Evolutionary conservation across 2,888 invertebrate species (phyloP), one percentile per base, ranked within the genome.

Genomic region (Euplexia lucipara): DNA sequence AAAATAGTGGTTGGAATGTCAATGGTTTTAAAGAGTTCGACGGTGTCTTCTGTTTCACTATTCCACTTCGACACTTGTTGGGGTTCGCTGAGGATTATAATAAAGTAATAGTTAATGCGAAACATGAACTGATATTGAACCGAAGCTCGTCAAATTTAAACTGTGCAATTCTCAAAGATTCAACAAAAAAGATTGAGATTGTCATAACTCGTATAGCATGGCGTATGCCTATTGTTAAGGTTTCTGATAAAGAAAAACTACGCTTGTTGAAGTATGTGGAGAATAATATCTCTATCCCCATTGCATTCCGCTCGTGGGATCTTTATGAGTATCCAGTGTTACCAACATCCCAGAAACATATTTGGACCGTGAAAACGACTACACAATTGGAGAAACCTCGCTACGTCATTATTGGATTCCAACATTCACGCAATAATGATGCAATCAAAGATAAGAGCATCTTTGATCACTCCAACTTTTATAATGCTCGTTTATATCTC

Each of bases 231-330:
- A 66, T 64, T 42, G 37, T 68, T 10, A 73, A 65, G 65, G 70
- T 70, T 26, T 63, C 69, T 34, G 71, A 71, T 58, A 44, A 61
- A 20, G 49, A 75, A 56, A 60, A 53, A 62, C 41, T 73, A n/a
- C 12, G 41, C 14, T 44, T 75, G n/a, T 56, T 74, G 0, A 75
- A 75, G 58, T 32, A 65, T 58, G 72, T 77, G 56, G 78, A 79
- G 65, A 75, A 71, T 84, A 86, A 81, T 74, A 83, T 44, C 83
- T 83, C 53, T 64, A 85, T 56, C 76, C 86, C 64, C 72, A 78
- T 73, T 45, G 64, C 60, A 75, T 89, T 86, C 75, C 69, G 90
- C 53, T 85, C 84, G 54, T 90, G 90, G 89, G 88, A 90, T 60
- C 61, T 91, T 26, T 85, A 87, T 63, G 86, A 87, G 70, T 88